Base-by-base conservation (phyloP, 2,797 vertebrate species). In the Alectoris magna region DNA sequence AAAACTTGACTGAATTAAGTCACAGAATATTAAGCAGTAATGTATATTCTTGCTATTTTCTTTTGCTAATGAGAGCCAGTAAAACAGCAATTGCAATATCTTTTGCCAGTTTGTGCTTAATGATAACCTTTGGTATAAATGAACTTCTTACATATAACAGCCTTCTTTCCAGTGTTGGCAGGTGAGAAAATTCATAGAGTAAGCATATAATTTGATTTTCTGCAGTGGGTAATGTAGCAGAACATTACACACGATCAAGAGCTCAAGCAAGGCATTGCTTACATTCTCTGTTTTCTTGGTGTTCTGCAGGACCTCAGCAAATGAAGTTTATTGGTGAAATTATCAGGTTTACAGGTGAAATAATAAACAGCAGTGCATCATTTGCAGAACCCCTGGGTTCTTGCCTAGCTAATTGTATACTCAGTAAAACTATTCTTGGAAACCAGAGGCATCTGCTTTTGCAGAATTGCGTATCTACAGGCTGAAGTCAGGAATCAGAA, bases 141-240 rank as follows among this genome's bases (percentile, higher is more conserved):
- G 4, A 82, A 68, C 39, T 64, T 69, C 79, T 84, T 84, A 74
- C 34, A 36, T 80, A 1, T 43, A 71, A 31, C 53, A 87, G 23
- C 36, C 49, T 87, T 88, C 78, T 88, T 85, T 66, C 41, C 29
- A 26, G 14, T 60, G 38, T 41, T 90, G 91, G 41, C 88, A 80
- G 78, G 58, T 93, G 84, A 84, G 81, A 80, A 93, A 87, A 91
- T 87, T 90, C 16, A 39, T 84, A 31, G 75, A 90, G 74, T 49
- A 88, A 94, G 87, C 62, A 24, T 64, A 41, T 91, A 95, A 94
- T 80, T 90, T 82, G 71, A 94, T 95, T 87, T 91, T 88, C 58
- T 94, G 41, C 63, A 69, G 69, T 10, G 22, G 31, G 71, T 94
- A 88, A 95, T 80, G 46, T 90, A 72, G 68, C 76, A 92, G 84